These are phyloP conservation scores for Aurelia coerulea DNA, from an alignment of 30 jellyfish, hydroid and myxozoan species.

Conservation along the genomic window DNA sequence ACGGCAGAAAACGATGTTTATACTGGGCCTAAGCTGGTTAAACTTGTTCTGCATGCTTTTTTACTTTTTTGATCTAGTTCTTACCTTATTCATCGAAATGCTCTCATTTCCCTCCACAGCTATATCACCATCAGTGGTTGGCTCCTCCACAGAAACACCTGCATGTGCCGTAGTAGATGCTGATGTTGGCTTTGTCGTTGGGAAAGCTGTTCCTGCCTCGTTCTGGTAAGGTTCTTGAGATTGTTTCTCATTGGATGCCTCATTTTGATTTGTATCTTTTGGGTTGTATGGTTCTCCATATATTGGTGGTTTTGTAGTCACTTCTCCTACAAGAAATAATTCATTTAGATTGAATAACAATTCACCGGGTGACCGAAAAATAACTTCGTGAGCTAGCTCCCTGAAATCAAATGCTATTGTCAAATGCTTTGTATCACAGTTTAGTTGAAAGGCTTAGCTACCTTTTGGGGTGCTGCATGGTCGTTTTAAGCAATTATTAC, in stretches of 20 bases:
- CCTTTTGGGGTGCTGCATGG: no score
- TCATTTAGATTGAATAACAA: neutral
- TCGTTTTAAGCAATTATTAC: no score
- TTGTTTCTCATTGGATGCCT: constrained; percentile 2
- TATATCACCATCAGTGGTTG: constrained; percentile 12
- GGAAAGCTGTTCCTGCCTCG: constrained; percentile 1
- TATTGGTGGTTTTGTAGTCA: constrained; percentile 13
- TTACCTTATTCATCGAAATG: constrained; percentile 30
- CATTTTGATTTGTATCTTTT: constrained; percentile 18
- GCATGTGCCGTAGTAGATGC: constrained; percentile 11
- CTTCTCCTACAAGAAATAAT: constrained; percentile 1
- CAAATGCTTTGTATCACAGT: no score
- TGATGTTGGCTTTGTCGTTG: constrained; percentile 40
- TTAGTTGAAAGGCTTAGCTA: no score
- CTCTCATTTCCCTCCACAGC: constrained; percentile 10
- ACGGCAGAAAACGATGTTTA: no score
- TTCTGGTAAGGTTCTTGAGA: neutral
- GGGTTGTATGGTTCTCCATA: neutral
- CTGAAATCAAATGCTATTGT: no score
- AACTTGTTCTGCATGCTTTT: no score
- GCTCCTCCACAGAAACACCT: constrained; percentile 65
- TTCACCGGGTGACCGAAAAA: no score
- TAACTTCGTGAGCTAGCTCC: no score
- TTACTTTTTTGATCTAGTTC: no score
- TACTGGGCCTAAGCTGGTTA: no score